These are phyloP conservation scores for Hydrophis major DNA, from an alignment of 2,797 vertebrate genomes.

Conservation along the genomic window DNA sequence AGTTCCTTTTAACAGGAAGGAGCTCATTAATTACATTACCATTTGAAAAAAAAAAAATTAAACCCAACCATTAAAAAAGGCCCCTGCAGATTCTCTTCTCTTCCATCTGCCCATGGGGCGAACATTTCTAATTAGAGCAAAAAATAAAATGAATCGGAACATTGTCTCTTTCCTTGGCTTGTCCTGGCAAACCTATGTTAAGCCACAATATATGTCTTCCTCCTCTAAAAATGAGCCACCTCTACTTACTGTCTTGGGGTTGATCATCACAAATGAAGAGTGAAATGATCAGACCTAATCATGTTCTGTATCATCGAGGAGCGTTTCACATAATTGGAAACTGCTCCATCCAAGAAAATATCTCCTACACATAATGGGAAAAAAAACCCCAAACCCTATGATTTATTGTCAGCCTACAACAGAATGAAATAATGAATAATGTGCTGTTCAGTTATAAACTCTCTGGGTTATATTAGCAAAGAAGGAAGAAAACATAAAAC, in stretches of 20 bases:
- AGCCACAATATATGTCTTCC: background rate
- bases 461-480: background rate
- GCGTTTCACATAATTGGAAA: background rate
- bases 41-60: slow-evolving; percentile 54
- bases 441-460: background rate
- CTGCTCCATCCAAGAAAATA: background rate
- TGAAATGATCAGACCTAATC: background rate
- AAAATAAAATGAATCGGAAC: slow-evolving; percentile 43
- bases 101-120: slow-evolving; percentile 60
- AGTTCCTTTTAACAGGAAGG: slow-evolving; percentile 66
- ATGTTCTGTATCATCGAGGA: background rate
- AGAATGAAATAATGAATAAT: background rate
- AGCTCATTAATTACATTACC: slow-evolving; percentile 65
- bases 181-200: slow-evolving; percentile 18
- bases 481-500: background rate
- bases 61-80: slow-evolving; percentile 54
- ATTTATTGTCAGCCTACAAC: background rate
- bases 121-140: slow-evolving; percentile 63
- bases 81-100: slow-evolving; percentile 60
- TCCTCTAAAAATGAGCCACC: background rate
- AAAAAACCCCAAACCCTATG: too few relatives aligned
- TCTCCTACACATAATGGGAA: background rate
- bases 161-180: slow-evolving; percentile 49
- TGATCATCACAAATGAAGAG: background rate
- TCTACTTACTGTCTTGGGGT: background rate